A percentile compares a stretch with the other conserved stretches of the same genome.
Evolutionary conservation across 2,113 vertebrate genomes (phyloP).

Genomic region (Cyprinodon brontotheroides): DNA sequence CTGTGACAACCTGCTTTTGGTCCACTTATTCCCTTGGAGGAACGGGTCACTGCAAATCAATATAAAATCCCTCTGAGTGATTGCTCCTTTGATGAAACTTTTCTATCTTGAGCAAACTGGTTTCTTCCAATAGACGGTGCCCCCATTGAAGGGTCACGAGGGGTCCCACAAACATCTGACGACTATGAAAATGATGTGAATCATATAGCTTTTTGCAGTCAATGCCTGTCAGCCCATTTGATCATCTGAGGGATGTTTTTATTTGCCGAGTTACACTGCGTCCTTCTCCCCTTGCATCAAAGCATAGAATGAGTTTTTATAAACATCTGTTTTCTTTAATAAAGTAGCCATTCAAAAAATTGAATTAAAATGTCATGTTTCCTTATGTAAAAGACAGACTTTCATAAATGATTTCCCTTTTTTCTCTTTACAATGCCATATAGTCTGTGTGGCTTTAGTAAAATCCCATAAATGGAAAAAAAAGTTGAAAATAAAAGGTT

Average conservation of each 20-base stretch:
- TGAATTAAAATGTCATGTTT: neutral
- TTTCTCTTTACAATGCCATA: neutral
- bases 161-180: slow-evolving; percentile 2
- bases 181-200: slow-evolving; percentile 8
- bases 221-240: neutral
- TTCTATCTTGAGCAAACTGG: neutral
- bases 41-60: slow-evolving; percentile 2
- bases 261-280: neutral
- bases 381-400: too few species aligned
- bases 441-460: neutral
- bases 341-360: neutral
- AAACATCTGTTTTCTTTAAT: neutral
- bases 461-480: neutral
- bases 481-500: neutral
- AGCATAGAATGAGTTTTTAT: neutral
- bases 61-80: slow-evolving; percentile 9
- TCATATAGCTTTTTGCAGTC: neutral
- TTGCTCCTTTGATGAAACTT: slow-evolving; percentile 12
- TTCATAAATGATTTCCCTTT: neutral
- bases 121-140: neutral
- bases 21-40: slow-evolving; percentile 3
- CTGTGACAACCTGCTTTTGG: slow-evolving; percentile 2
- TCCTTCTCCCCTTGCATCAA: neutral
- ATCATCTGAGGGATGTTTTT: neutral
- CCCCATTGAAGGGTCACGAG: neutral